phyloP scores from a whole-genome alignment of 30 jellyfish, hydroid and myxozoan genomes.

The Rhopilema esculentum region DNA sequence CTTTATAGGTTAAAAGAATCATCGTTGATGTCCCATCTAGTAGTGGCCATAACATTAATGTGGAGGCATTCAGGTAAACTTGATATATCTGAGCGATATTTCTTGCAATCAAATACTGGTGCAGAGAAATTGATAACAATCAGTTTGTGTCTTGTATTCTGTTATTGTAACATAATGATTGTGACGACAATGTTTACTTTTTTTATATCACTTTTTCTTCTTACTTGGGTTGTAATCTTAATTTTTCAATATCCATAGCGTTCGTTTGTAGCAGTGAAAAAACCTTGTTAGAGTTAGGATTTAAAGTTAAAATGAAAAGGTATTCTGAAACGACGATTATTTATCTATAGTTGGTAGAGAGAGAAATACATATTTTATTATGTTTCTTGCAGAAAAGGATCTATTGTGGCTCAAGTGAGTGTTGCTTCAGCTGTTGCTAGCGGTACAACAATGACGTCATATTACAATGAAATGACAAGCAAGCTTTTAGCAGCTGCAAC shows the following conservation, averaged over 20 bases:
- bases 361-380: neutral
- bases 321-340: too few species aligned
- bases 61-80: conserved; percentile 22
- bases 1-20: neutral
- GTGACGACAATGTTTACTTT: too few species aligned
- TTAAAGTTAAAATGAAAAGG: too few species aligned
- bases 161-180: too few species aligned
- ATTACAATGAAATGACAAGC: conserved; percentile 10
- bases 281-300: too few species aligned
- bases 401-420: conserved; percentile 36
- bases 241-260: too few species aligned
- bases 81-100: neutral
- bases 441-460: neutral
- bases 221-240: neutral
- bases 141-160: too few species aligned
- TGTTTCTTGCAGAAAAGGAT: conserved; percentile 41
- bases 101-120: too few species aligned
- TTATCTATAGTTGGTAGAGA: neutral
- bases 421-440: neutral
- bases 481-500: conserved; percentile 15
- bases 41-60: neutral
- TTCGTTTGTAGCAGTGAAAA: too few species aligned
- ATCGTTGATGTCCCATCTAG: neutral
- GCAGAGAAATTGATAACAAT: too few species aligned
- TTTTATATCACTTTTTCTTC: neutral